Percentiles rank a stretch among this genome's conserved stretches.
Evolutionary conservation across 2,888 invertebrate species (phyloP).

Genomic region (Drosophila ustulata): DNA sequence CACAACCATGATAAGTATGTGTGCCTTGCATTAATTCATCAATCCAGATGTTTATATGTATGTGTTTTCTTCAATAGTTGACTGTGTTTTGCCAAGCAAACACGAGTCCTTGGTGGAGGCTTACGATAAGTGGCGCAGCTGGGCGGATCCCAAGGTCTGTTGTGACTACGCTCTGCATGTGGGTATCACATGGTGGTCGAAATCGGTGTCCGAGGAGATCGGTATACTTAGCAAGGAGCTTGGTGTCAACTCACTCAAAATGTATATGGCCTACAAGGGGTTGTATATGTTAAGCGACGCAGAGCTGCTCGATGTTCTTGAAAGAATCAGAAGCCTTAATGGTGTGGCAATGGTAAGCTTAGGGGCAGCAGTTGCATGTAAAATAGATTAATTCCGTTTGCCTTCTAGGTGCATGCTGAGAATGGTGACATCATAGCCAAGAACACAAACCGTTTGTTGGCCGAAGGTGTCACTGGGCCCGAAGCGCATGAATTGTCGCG

Average conservation of each 20-base stretch:
- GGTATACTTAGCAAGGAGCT: constrained; percentile 91
- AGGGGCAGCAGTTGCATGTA: neutral
- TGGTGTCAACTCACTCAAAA: constrained; percentile 98
- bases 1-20: constrained; percentile 97
- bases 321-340: constrained; percentile 92
- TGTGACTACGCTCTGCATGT: constrained; percentile 98
- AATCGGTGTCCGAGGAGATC: constrained; percentile 94
- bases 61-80: constrained; percentile 87
- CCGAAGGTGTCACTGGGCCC: constrained; percentile 95
- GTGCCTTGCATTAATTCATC: neutral
- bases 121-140: constrained; percentile 94
- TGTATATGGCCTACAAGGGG: constrained; percentile 98
- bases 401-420: constrained; percentile 95
- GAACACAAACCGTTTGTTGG: constrained; percentile 94
- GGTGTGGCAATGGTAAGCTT: constrained; percentile 90
- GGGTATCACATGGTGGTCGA: constrained; percentile 95
- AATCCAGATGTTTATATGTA: neutral
- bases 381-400: neutral
- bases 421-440: constrained; percentile 97
- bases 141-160: constrained; percentile 98
- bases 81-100: constrained; percentile 93
- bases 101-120: constrained; percentile 95
- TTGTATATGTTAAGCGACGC: constrained; percentile 95
- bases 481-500: constrained; percentile 97
- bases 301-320: constrained; percentile 94